Percentiles rank a stretch among this genome's conserved stretches.
These are phyloP conservation scores for Maconellicoccus hirsutus DNA, from an alignment of 1,140 invertebrate species.

Conservation along the genomic window DNA sequence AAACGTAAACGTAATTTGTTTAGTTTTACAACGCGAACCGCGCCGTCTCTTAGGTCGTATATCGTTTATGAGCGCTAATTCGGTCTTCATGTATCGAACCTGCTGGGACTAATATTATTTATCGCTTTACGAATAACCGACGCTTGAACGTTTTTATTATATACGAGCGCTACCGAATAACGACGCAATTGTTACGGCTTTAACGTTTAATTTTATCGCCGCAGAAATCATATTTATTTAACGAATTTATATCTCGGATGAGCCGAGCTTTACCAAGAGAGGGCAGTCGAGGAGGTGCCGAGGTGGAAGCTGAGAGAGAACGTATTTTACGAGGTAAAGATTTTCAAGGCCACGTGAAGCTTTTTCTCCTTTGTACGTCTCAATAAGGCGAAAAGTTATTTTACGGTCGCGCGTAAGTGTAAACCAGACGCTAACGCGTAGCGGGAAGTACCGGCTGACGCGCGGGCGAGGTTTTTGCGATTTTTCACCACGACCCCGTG, in stretches of 20 bases:
- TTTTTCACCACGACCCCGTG: no score
- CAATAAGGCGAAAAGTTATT: no score
- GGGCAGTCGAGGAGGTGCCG: no score
- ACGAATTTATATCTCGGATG: background rate
- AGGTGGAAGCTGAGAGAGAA: no score
- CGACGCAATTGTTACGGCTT: background rate
- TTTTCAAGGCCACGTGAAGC: no score
- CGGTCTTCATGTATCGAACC: constrained; percentile 2
- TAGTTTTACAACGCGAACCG: background rate
- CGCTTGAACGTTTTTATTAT: background rate
- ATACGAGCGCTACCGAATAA: background rate
- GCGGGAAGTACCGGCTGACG: no score
- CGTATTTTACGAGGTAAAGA: no score
- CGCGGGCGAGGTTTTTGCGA: no score
- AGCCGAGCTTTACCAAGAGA: no score
- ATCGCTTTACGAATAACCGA: background rate
- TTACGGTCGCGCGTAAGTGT: no score
- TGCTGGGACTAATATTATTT: constrained; percentile 9
- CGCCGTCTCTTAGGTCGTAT: background rate
- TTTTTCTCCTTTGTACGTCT: no score
- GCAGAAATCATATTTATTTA: background rate
- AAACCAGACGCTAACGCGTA: no score
- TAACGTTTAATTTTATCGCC: constrained; percentile 5
- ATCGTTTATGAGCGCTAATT: constrained; percentile 8
- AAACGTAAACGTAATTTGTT: background rate